Base-by-base conservation (phyloP, 2,797 vertebrate genomes). In the Glossophaga mutica region DNA sequence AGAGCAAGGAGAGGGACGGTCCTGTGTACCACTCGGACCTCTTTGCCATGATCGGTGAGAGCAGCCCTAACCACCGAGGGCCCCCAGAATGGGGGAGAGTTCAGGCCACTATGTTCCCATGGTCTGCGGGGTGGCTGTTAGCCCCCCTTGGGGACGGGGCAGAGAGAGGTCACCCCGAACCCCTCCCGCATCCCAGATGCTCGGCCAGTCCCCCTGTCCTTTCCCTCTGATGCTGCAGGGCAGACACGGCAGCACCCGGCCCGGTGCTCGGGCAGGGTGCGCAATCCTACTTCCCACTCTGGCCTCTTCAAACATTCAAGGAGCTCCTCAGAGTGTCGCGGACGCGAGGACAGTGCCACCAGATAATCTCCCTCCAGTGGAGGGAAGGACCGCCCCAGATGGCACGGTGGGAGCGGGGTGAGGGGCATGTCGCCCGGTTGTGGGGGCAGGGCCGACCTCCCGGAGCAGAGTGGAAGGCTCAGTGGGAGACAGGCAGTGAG, bases 11-110 rank as follows among this genome's bases (percentile, higher is more conserved):
- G 46, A 98, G 99, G 73, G 97, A 98, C 18, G 98, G 98, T 5
- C 99, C 99, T 0, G 97, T 98, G 94, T 99, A 99, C 98, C 98
- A 99, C 91, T 99, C 99, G 0, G 99, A 99, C 97, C 67, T 99
- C 77, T 99, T 99, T 5, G 99, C 99, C 88, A 99, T 99, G 99
- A 99, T 99, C 0, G 99, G 99, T 99, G 97, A 99, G 99, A 98
- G 81, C 50, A 12, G 0, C 32, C 48, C 0, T n/a, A n/a, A 5
- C 26, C 11, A 32, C 0, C 0, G 37, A 50, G 67, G 74, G 87
- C 44, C 39, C 9, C 65, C 39, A 39, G 8, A 4, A 52, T 57
- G 8, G 87, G 57, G 10, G 37, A 79, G 12, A 15, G 3, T 46
- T 26, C 44, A 21, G 73, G 83, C 19, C 15, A 9, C n/a, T 5